Evolutionary conservation across 2,888 invertebrate genomes (phyloP).

Genomic region (Euclidia mi): DNA sequence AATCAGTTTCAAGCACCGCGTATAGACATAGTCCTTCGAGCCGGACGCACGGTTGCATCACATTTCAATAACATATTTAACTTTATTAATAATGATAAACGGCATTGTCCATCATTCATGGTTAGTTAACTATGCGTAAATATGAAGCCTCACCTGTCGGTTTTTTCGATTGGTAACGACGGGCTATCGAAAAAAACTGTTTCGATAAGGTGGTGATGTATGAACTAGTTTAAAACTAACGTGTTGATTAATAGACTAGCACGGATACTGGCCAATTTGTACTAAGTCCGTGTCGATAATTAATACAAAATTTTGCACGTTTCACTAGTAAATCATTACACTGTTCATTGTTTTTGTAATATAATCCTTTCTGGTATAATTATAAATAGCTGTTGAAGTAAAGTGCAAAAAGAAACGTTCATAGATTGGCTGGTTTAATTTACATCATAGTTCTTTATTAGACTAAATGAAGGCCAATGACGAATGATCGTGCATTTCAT

Average conservation of each 20-base stretch:
- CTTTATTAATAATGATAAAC: conserved; percentile 2
- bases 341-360: neutral
- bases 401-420: no score
- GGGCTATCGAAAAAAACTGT: neutral
- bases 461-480: no score
- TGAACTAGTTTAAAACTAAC: conserved; percentile 2
- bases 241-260: conserved; percentile 3
- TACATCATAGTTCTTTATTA: no score
- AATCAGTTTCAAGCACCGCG: conserved; percentile 30
- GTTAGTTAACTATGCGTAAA: neutral
- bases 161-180: neutral
- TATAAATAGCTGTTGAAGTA: no score
- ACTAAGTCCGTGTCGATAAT: conserved; percentile 4
- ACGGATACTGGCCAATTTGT: conserved; percentile 14
- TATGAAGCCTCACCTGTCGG: neutral
- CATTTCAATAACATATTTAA: conserved; percentile 10
- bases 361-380: no score
- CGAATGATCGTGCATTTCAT: no score
- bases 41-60: conserved; percentile 23
- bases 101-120: conserved; percentile 2
- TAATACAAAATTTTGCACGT: neutral
- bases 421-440: no score
- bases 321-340: neutral
- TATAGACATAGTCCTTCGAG: conserved; percentile 40
- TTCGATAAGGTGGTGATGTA: conserved; percentile 5